These are phyloP conservation scores for Noctua comes DNA, from an alignment of 2,888 invertebrate genomes.

Conservation along the genomic window DNA sequence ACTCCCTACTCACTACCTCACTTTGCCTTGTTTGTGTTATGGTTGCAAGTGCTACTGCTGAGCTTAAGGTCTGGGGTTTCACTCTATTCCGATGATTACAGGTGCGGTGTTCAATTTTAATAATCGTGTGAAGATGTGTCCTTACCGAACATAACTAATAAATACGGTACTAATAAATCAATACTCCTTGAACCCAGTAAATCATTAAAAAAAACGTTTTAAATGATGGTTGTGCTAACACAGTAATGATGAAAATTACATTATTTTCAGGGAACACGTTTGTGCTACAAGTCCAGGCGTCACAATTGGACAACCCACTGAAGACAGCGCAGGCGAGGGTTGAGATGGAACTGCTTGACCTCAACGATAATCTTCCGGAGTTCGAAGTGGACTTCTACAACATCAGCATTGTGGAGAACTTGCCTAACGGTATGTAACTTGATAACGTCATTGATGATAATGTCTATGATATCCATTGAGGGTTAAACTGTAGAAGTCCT, in stretches of 20 bases:
- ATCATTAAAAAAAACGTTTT: neutral
- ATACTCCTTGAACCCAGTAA: neutral
- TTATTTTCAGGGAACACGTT: constrained; percentile 91
- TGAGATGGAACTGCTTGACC: constrained; percentile 93
- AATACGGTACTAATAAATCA: neutral
- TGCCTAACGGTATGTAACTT: constrained; percentile 93
- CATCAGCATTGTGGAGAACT: constrained; percentile 97
- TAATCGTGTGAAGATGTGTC: neutral
- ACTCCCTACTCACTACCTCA: neutral
- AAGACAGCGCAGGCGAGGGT: constrained; percentile 94
- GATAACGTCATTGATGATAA: neutral
- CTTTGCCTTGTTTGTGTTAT: neutral
- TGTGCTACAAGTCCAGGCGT: constrained; percentile 94
- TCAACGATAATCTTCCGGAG: constrained; percentile 96
- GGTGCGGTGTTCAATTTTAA: neutral
- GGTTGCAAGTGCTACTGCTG: neutral
- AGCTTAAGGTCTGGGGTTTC: neutral
- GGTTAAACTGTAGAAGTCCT: neutral
- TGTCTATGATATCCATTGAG: neutral
- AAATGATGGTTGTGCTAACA: neutral
- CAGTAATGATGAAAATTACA: neutral
- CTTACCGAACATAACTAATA: neutral
- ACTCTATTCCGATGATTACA: neutral
- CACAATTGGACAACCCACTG: constrained; percentile 94
- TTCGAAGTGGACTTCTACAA: constrained; percentile 97